A percentile compares a stretch with the other conserved stretches of the same genome.
These are phyloP conservation scores for Mus pahari DNA, from an alignment of 2,113 vertebrate species.

Conservation along the genomic window DNA sequence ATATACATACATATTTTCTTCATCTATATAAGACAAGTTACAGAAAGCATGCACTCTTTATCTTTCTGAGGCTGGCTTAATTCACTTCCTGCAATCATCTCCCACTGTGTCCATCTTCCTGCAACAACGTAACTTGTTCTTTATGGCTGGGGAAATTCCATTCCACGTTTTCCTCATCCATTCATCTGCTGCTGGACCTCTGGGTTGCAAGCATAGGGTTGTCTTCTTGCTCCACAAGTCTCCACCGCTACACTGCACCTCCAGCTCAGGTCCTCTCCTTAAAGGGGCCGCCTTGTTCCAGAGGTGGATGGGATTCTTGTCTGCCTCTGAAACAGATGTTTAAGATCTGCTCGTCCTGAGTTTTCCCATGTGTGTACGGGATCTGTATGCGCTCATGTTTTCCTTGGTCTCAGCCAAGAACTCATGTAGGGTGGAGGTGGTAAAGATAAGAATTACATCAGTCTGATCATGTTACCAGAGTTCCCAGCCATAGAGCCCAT, in stretches of 20 bases:
- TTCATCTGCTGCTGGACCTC: no score
- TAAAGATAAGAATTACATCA: background rate
- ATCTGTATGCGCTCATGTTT: background rate
- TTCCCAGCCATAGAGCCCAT: background rate
- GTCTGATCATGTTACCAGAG: background rate
- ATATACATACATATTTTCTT: background rate
- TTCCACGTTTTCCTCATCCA: background rate
- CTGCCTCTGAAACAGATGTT: background rate
- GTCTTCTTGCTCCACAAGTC: no score
- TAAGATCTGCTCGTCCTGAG: background rate
- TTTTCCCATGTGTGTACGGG: background rate
- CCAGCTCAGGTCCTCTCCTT: background rate
- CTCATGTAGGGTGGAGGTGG: background rate
- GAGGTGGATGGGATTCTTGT: background rate
- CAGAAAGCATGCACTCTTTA: background rate
- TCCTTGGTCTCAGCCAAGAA: background rate
- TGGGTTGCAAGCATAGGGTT: background rate
- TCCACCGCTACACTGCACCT: background rate
- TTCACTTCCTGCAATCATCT: background rate
- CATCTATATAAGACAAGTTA: background rate
- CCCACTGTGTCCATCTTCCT: background rate
- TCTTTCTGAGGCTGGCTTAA: background rate
- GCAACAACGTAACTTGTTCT: background rate
- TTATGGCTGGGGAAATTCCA: background rate
- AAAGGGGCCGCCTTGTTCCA: background rate